phyloP scores from a whole-genome alignment of 2,797 vertebrate genomes.

The Notolepis coatsorum region DNA sequence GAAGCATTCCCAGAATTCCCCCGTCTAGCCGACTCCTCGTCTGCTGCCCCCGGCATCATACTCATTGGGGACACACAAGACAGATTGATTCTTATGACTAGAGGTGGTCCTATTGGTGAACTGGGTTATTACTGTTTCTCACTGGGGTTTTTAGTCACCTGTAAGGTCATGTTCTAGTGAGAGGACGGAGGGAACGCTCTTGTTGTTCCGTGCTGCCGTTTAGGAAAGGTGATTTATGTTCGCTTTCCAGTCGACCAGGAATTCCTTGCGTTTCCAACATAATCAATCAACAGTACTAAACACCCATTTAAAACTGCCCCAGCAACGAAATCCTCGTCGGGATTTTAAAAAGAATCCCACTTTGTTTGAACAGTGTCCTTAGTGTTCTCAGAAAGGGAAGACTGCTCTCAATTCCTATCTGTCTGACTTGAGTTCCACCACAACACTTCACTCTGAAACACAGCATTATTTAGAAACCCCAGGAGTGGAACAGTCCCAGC shows the following conservation, averaged over 20 bases:
- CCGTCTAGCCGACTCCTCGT: constrained; percentile 45
- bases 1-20: constrained; percentile 76
- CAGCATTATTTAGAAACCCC: constrained; percentile 24
- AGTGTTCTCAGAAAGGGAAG: constrained; percentile 17
- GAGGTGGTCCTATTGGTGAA: constrained; percentile 63
- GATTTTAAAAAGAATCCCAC: not conserved
- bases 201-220: constrained; percentile 10
- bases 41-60: constrained; percentile 61
- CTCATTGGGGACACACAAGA: constrained; percentile 66
- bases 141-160: not conserved
- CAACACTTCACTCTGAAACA: constrained; percentile 14
- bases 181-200: constrained; percentile 12
- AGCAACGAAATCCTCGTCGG: constrained; percentile 11
- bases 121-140: constrained; percentile 67
- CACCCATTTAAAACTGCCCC: constrained; percentile 20
- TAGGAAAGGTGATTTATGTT: constrained; percentile 43
- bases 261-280: constrained; percentile 20
- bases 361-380: not conserved
- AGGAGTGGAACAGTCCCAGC: constrained; percentile 40
- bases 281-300: no score
- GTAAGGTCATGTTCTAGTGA: not conserved
- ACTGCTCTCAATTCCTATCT: constrained; percentile 31
- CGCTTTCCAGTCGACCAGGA: constrained; percentile 39
- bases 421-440: constrained; percentile 22
- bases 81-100: constrained; percentile 54